Percentiles rank a stretch among this genome's conserved stretches.
Evolutionary conservation across 2,888 invertebrate species (phyloP).

Genomic region (Celastrina argiolus): DNA sequence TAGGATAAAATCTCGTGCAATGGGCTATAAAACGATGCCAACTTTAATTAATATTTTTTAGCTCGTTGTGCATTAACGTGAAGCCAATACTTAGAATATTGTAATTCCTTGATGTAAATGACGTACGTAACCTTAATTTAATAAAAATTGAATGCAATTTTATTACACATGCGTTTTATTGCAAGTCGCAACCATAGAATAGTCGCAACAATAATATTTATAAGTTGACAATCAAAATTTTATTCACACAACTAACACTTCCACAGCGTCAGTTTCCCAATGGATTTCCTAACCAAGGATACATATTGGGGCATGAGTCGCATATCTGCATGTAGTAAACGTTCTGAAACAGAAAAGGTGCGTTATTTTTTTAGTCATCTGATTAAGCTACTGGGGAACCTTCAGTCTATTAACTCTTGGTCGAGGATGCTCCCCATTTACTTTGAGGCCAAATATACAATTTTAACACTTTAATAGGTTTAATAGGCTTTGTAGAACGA

Average conservation of each 20-base stretch:
- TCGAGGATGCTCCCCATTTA: too few relatives aligned
- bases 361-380: background rate
- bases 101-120: constrained; percentile 17
- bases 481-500: background rate
- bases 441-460: too few relatives aligned
- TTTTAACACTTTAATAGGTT: background rate
- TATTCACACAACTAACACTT: background rate
- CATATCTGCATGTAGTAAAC: constrained; percentile 71
- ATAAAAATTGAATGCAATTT: constrained; percentile 25
- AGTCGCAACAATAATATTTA: background rate
- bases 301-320: constrained; percentile 63
- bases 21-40: constrained; percentile 13
- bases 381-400: background rate
- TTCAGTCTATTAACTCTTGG: too few relatives aligned
- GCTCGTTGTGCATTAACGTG: constrained; percentile 13
- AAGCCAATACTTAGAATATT: constrained; percentile 15
- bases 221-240: background rate
- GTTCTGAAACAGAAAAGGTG: constrained; percentile 42
- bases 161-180: constrained; percentile 21
- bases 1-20: constrained; percentile 30
- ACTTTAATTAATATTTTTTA: background rate
- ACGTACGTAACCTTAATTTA: constrained; percentile 22
- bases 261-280: constrained; percentile 46
- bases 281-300: constrained; percentile 79
- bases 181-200: background rate